Conservation (phyloP, 1,140 invertebrate genomes). For the Bombus ignitus region DNA sequence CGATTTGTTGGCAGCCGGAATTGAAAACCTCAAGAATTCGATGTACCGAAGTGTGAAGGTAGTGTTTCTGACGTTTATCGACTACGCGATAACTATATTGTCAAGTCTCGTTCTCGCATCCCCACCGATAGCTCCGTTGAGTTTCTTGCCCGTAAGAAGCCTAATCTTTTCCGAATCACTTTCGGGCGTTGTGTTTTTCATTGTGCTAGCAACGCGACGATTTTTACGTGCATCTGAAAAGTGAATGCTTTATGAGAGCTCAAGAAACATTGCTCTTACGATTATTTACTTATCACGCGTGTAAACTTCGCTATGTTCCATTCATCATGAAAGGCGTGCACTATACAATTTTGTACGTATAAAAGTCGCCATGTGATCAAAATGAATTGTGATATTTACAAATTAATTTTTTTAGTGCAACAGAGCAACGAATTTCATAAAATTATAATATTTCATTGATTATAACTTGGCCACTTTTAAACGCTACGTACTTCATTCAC, state of each 20-base stretch:
- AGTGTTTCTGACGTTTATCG: not conserved
- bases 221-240: not conserved
- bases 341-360: slow-evolving; percentile 3
- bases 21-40: slow-evolving; percentile 13
- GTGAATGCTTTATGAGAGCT: not conserved
- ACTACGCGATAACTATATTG: not conserved
- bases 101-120: slow-evolving; percentile 19
- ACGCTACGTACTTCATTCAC: not conserved
- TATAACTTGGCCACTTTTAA: not conserved
- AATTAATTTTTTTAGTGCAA: not conserved
- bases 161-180: slow-evolving; percentile 12
- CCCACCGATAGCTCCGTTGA: slow-evolving; percentile 22
- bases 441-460: not conserved
- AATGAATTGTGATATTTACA: not conserved
- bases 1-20: not conserved
- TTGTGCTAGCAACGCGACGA: not conserved
- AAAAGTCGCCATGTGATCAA: slow-evolving; percentile 22
- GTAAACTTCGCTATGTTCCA: not conserved
- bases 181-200: not conserved
- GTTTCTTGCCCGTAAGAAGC: slow-evolving; percentile 26
- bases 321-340: slow-evolving; percentile 17
- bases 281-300: slow-evolving; percentile 17
- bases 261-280: not conserved
- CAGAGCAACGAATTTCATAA: not conserved
- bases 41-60: slow-evolving; percentile 46